Base-by-base conservation (phyloP, 2,797 vertebrate genomes). In the Threskiornis aethiopicus region DNA sequence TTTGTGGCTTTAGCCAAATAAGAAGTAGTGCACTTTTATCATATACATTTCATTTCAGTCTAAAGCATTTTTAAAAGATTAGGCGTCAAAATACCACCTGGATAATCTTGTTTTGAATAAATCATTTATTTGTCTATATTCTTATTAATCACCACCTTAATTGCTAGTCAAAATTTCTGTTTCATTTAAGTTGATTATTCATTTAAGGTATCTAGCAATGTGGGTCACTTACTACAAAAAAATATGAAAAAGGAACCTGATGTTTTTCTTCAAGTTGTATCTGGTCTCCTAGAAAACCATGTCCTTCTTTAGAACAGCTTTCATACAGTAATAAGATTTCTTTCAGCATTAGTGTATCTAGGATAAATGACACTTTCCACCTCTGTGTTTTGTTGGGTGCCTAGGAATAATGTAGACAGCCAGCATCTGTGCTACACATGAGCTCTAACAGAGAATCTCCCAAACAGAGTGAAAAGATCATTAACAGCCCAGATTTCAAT, bases 401-500 rank as follows among this genome's bases (percentile, higher is more conserved):
- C 95, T 96, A 92, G 89, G 95, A 97, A 95, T 92, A 95, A 96
- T 62, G 76, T 75, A 97, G 96, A 79, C 81, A 95, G 93, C 57
- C 70, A 92, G 89, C 84, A 94, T 94, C 95, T 84, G 80, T 90
- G 79, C 87, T 93, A 78, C 73, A 76, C 85, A 64, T 86, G 94
- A 96, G 97, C 90, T 97, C 94, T 96, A 94, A 96, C 82, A 73
- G 69, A 95, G 92, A 97, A 93, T 97, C 78, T 61, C 79, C 93
- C 75, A 96, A 98, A 97, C 94, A 97, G 93, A 97, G 91, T 97
- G 96, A 96, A 97, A 97, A 97, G 96, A 97, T 98, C 95, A 97
- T 98, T 98, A 98, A 94, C 95, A 97, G 96, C 97, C 95, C 91
- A 88, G 96, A 97, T 97, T 98, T 98, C 98, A 98, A 96, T 98